These are phyloP conservation scores for Microtus pennsylvanicus DNA, from an alignment of 2,113 vertebrate genomes.

Conservation along the genomic window DNA sequence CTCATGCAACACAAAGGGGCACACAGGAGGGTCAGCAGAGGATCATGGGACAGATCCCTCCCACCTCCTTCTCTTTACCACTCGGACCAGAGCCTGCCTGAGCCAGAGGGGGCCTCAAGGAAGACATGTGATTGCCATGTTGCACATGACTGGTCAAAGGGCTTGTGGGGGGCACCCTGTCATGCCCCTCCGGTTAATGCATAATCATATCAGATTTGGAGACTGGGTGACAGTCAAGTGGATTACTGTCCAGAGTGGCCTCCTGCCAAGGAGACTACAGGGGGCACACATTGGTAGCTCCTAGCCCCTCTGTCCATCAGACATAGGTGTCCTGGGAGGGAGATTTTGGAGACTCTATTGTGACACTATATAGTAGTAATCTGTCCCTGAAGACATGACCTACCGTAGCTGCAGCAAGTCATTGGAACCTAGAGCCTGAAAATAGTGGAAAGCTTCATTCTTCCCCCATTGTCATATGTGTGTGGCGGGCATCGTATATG, in stretches of 20 bases:
- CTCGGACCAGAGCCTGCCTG: not conserved
- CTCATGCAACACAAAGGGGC: not conserved
- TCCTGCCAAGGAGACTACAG: not conserved
- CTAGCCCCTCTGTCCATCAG: not conserved
- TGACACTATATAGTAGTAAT: not conserved
- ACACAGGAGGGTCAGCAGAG: not conserved
- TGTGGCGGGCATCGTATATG: not conserved
- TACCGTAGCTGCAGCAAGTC: not conserved
- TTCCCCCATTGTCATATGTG: not conserved
- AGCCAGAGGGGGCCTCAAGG: not conserved
- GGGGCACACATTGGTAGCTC: not conserved
- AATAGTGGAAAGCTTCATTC: not conserved
- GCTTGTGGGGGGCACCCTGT: slow-evolving; percentile 85
- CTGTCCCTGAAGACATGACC: not conserved
- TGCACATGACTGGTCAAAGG: slow-evolving; percentile 73
- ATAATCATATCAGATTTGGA: slow-evolving; percentile 77
- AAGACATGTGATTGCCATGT: not conserved
- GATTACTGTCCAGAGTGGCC: slow-evolving; percentile 21
- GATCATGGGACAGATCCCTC: not conserved
- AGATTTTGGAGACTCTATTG: not conserved
- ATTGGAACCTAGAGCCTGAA: not conserved
- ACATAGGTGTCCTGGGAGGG: not conserved
- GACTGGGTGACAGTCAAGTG: slow-evolving; percentile 28
- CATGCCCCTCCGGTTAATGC: slow-evolving; percentile 85
- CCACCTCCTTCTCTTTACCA: not conserved